Base-by-base conservation (phyloP, 2,888 invertebrate genomes). In the Bombyx huttoni region DNA sequence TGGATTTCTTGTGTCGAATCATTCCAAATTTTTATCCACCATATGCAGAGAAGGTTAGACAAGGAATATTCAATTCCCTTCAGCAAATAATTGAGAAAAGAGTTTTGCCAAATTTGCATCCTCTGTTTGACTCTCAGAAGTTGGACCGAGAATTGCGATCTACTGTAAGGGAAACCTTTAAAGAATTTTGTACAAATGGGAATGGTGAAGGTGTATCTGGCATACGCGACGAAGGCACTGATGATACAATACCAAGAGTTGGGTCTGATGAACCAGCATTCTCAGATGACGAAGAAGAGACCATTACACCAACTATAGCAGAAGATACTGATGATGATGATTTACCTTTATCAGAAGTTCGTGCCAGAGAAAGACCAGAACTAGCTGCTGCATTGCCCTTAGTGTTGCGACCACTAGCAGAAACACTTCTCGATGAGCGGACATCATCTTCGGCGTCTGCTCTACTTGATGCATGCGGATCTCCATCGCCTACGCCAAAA, bases 1-100 rank as follows among this genome's bases (percentile, higher is more conserved):
- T 97, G 64, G 97, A 97, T 81, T 99, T 97, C 85, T 90, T 97
- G 58, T 97, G 96, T 84, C 89, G 96, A 91, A 95, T 97, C 75
- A 95, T 96, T 84, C 92, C 94, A 63, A 94, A 96, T 77, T 97
- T 96, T 78, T 94, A 94, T 84, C 95, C 96, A 50, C 90, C 92
- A 34, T 90, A 94, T 68, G 90, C 92, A 49, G 94, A 94, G 34
- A 94, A 94, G 88, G 95, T 97, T 7, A 91, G 91, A 64, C 91
- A 92, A 67, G 96, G 96, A 12, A 94, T 96, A 67, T 95, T 92
- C 74, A 93, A 94, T 57, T 96, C 97, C 7, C 80, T 97, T 14
- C 89, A 93, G 62, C 94, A 95, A 75, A 97, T 97, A 65, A 90
- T 96, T 58, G 96, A 96, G 68, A 98, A 98, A 86, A 91, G 97